Percentiles rank a stretch among this genome's conserved stretches.
Conservation (phyloP, 1,140 invertebrate genomes). For the Solenopsis fugax region DNA sequence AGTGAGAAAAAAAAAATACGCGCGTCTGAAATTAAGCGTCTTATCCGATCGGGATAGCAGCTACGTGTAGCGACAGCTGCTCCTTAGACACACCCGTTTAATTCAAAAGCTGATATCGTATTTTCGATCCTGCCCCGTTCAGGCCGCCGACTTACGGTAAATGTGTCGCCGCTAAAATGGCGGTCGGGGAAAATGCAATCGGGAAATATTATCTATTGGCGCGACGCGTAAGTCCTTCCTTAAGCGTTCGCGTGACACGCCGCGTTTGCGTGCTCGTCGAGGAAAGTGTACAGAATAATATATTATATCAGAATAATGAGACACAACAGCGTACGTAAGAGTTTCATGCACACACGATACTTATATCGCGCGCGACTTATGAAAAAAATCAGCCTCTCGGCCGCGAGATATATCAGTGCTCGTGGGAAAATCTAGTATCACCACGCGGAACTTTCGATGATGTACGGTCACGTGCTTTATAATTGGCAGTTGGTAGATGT, state of each 20-base stretch:
- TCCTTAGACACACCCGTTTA: constrained; percentile 71
- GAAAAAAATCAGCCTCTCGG: constrained; percentile 37
- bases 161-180: constrained; percentile 66
- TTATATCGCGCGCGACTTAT: constrained; percentile 14
- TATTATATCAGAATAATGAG: constrained; percentile 46
- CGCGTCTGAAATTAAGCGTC: constrained; percentile 68
- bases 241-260: constrained; percentile 38
- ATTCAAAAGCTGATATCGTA: constrained; percentile 68
- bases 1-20: neutral
- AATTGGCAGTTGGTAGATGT: constrained; percentile 27
- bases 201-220: constrained; percentile 51
- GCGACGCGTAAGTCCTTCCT: constrained; percentile 48
- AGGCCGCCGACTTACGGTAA: constrained; percentile 31
- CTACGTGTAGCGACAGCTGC: constrained; percentile 67
- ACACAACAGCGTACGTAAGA: constrained; percentile 18
- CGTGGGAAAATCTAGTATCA: constrained; percentile 45
- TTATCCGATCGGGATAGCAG: constrained; percentile 70
- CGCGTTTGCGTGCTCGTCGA: constrained; percentile 33
- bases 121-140: constrained; percentile 40
- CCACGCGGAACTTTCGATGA: constrained; percentile 33
- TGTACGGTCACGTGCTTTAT: constrained; percentile 44
- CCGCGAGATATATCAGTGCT: constrained; percentile 14
- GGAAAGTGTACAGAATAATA: constrained; percentile 39
- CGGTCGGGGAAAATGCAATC: constrained; percentile 56
- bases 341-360: constrained; percentile 10